Conservation (phyloP, 2,797 vertebrate genomes). For the Synaphobranchus kaupii region DNA sequence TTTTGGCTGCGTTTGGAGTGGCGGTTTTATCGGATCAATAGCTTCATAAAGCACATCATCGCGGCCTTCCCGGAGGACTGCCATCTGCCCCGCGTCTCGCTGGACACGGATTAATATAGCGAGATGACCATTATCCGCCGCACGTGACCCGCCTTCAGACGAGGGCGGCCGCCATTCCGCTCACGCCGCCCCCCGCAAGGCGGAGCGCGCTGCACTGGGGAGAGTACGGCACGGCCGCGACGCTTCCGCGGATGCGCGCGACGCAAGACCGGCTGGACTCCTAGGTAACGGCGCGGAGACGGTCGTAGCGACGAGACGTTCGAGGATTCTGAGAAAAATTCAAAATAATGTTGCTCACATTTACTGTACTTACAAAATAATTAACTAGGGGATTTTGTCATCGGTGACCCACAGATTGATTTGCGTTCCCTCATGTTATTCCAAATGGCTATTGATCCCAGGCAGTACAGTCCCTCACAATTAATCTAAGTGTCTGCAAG, state of each 20-base stretch:
- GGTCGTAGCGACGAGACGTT: neutral
- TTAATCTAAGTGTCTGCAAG: slow-evolving; percentile 56
- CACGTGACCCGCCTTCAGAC: neutral
- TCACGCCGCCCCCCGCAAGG: no score
- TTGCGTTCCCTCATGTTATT: slow-evolving; percentile 42
- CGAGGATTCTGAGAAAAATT: slow-evolving; percentile 17
- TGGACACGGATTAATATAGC: slow-evolving; percentile 32
- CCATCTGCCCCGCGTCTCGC: slow-evolving; percentile 30
- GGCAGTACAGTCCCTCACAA: slow-evolving; percentile 46
- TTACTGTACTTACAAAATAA: slow-evolving; percentile 32
- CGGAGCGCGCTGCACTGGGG: no score
- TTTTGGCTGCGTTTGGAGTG: neutral
- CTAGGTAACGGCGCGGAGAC: neutral
- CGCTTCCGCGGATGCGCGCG: no score
- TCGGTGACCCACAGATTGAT: slow-evolving; percentile 44
- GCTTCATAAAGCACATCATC: slow-evolving; percentile 28
- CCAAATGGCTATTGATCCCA: slow-evolving; percentile 50
- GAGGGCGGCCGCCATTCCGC: no score
- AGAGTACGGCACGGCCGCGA: no score
- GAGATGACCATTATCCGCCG: slow-evolving; percentile 5
- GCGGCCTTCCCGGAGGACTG: neutral
- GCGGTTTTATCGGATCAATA: slow-evolving; percentile 25
- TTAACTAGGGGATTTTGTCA: slow-evolving; percentile 31
- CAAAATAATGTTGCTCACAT: slow-evolving; percentile 7
- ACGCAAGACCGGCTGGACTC: neutral